phyloP scores from a whole-genome alignment of 2,113 vertebrate species.

The Phalacrocorax brasilianus region DNA sequence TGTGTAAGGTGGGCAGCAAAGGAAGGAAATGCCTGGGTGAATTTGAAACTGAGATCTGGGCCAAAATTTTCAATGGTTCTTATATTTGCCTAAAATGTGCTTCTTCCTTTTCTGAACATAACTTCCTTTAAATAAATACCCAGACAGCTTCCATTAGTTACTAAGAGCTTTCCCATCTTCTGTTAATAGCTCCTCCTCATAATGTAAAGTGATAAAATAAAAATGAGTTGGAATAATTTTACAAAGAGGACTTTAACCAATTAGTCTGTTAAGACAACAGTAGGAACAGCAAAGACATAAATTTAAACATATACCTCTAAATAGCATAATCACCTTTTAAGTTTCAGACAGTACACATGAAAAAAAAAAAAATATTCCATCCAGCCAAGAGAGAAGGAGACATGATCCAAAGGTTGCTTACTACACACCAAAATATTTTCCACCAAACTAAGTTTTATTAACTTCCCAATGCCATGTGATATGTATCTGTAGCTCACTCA shows the following conservation, averaged over 20 bases:
- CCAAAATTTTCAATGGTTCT: background rate
- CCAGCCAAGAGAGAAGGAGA: background rate
- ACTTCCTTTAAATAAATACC: background rate
- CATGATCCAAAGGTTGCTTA: conserved; percentile 1
- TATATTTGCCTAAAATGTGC: background rate
- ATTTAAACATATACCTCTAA: background rate
- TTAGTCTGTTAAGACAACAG: background rate
- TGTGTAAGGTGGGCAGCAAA: background rate
- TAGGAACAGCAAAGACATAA: background rate
- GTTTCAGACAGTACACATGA: background rate
- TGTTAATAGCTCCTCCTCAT: background rate
- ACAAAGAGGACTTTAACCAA: background rate
- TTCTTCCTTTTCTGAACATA: background rate
- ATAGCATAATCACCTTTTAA: conserved; percentile 2
- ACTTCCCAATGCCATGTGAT: conserved; percentile 18
- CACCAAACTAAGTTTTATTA: conserved; percentile 55
- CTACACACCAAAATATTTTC: conserved; percentile 33
- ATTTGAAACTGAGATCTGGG: background rate
- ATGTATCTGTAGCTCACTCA: conserved; percentile 45
- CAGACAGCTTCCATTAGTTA: background rate
- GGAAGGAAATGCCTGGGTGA: background rate
- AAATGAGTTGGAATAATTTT: conserved; percentile 16
- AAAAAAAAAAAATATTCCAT: background rate
- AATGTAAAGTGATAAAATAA: conserved; percentile 16
- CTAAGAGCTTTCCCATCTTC: background rate